These are phyloP conservation scores for Dissostichus mawsoni DNA, from an alignment of 2,113 vertebrate genomes.

Conservation along the genomic window DNA sequence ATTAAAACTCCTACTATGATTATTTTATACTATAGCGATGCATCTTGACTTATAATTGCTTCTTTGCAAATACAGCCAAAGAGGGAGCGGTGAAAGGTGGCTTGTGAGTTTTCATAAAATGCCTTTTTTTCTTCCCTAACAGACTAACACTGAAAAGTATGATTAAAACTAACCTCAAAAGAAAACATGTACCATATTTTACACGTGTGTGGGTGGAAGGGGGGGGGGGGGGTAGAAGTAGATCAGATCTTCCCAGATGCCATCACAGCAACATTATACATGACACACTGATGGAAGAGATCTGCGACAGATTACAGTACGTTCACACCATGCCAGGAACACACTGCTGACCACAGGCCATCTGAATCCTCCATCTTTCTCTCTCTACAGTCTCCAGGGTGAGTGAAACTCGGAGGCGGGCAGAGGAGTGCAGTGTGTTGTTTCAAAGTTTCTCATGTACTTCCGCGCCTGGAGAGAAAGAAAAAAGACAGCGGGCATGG, in stretches of 20 bases:
- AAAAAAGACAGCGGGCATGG: constrained; percentile 29
- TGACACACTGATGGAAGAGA: not conserved
- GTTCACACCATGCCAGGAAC: constrained; percentile 56
- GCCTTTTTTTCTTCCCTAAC: constrained; percentile 22
- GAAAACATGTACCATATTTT: constrained; percentile 32
- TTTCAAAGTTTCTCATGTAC: constrained; percentile 91
- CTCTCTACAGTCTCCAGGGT: constrained; percentile 87
- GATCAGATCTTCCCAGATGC: constrained; percentile 30
- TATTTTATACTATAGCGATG: not conserved
- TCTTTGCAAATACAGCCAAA: constrained; percentile 70
- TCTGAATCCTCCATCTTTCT: constrained; percentile 26
- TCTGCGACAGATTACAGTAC: constrained; percentile 33
- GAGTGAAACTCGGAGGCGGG: constrained; percentile 87
- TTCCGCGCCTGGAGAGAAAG: constrained; percentile 86
- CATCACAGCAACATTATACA: constrained; percentile 39
- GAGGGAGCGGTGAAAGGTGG: constrained; percentile 49
- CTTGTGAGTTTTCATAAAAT: constrained; percentile 53
- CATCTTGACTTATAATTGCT: constrained; percentile 24
- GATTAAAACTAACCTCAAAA: constrained; percentile 39
- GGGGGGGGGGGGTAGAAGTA: not conserved
- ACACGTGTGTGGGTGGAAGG: constrained; percentile 13
- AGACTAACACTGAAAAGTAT: constrained; percentile 33
- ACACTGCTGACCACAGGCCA: constrained; percentile 50
- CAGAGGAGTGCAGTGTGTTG: constrained; percentile 92
- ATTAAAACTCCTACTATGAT: constrained; percentile 17